phyloP scores from a whole-genome alignment of 2,113 vertebrate species.

The Coptodon rendalli region DNA sequence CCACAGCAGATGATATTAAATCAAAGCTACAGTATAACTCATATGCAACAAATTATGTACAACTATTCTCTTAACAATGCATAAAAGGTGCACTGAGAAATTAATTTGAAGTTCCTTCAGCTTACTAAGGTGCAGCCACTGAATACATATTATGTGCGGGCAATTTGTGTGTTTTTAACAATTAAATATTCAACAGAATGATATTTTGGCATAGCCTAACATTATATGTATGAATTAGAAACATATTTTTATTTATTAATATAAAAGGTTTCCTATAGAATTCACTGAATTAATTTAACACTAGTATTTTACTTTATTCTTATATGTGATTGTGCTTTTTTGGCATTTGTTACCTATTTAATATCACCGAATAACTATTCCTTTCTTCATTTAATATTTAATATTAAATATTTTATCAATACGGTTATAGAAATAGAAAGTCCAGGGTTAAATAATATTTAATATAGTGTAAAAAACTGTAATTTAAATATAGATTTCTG shows the following conservation, averaged over 20 bases:
- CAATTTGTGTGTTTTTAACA: background rate
- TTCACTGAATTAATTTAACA: background rate
- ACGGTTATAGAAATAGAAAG: background rate
- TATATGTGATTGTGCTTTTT: background rate
- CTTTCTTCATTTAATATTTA: background rate
- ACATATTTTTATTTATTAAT: background rate
- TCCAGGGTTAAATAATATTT: background rate
- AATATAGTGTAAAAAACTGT: background rate
- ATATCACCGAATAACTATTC: background rate
- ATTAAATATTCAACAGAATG: background rate
- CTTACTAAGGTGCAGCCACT: background rate
- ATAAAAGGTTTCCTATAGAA: background rate
- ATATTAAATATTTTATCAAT: background rate
- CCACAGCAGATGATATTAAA: background rate
- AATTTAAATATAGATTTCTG: background rate
- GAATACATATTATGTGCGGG: background rate
- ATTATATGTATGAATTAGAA: background rate
- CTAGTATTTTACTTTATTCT: background rate
- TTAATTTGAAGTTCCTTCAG: background rate
- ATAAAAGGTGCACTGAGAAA: background rate
- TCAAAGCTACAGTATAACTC: background rate
- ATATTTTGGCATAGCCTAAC: background rate
- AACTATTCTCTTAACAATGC: background rate
- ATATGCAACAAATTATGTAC: background rate
- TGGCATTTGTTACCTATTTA: background rate